A percentile compares a stretch with the other conserved stretches of the same genome.
These are phyloP conservation scores for Lanistes nyassanus DNA, from an alignment of 1,140 invertebrate species.

Conservation along the genomic window DNA sequence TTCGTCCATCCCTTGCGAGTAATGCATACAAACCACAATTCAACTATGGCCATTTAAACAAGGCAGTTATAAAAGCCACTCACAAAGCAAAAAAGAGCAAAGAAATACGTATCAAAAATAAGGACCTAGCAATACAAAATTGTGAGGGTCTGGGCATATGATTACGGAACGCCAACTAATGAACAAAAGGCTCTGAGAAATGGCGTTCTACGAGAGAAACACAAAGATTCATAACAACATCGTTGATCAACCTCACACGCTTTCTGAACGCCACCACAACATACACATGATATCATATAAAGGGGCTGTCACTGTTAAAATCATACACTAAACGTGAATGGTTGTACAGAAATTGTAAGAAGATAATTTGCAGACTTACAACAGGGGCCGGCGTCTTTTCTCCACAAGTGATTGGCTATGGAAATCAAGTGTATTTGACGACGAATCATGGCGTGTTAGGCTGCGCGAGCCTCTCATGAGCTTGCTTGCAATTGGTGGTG, in stretches of 20 bases:
- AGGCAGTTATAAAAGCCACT: too few relatives aligned
- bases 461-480: slow-evolving; percentile 31
- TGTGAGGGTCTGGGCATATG: background rate
- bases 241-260: too few relatives aligned
- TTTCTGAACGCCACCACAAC: too few relatives aligned
- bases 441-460: slow-evolving; percentile 67
- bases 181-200: slow-evolving; percentile 2
- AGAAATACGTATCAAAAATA: background rate
- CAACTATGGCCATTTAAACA: too few relatives aligned
- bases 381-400: slow-evolving; percentile 72
- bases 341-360: slow-evolving; percentile 56
- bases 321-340: slow-evolving; percentile 27
- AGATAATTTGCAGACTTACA: slow-evolving; percentile 83
- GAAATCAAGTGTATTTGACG: slow-evolving; percentile 67
- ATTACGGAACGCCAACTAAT: background rate
- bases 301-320: slow-evolving; percentile 10
- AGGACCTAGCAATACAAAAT: background rate
- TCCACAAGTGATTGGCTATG: slow-evolving; percentile 65
- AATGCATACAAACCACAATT: too few relatives aligned
- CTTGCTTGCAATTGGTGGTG: slow-evolving; percentile 65
- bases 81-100: too few relatives aligned
- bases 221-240: too few relatives aligned
- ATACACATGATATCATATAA: too few relatives aligned
- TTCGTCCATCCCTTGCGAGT: too few relatives aligned
- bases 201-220: too few relatives aligned